These are phyloP conservation scores for Hyles euphorbiae DNA, from an alignment of 1,140 invertebrate species.

Conservation along the genomic window DNA sequence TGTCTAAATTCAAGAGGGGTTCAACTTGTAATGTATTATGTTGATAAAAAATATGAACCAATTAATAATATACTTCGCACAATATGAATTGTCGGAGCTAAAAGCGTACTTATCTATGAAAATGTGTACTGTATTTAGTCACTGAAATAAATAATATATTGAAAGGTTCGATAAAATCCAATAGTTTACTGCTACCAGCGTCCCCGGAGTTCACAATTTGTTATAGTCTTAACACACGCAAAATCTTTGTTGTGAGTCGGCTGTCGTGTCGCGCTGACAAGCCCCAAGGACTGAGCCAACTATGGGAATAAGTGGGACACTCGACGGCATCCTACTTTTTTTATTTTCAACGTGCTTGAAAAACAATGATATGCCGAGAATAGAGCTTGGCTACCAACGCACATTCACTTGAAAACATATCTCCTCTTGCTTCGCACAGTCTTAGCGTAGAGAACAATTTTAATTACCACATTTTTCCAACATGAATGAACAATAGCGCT, in stretches of 20 bases:
- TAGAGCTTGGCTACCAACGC: conserved; percentile 7
- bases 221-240: conserved; percentile 35
- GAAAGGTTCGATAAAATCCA: conserved; percentile 20
- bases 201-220: conserved; percentile 24
- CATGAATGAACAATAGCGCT: no score
- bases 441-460: not conserved
- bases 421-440: conserved; percentile 11
- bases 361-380: conserved; percentile 24
- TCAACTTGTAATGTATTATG: no score
- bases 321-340: conserved; percentile 18
- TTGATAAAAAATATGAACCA: no score
- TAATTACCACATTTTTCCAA: no score
- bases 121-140: no score
- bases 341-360: conserved; percentile 19
- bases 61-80: no score
- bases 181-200: conserved; percentile 25
- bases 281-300: not conserved
- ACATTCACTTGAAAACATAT: conserved; percentile 2
- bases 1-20: no score
- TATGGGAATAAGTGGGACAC: conserved; percentile 16
- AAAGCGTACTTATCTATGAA: no score
- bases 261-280: conserved; percentile 8
- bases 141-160: no score
- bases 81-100: no score
- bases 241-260: conserved; percentile 29